phyloP scores from a whole-genome alignment of 2,797 vertebrate genomes.

The Perodicticus potto region DNA sequence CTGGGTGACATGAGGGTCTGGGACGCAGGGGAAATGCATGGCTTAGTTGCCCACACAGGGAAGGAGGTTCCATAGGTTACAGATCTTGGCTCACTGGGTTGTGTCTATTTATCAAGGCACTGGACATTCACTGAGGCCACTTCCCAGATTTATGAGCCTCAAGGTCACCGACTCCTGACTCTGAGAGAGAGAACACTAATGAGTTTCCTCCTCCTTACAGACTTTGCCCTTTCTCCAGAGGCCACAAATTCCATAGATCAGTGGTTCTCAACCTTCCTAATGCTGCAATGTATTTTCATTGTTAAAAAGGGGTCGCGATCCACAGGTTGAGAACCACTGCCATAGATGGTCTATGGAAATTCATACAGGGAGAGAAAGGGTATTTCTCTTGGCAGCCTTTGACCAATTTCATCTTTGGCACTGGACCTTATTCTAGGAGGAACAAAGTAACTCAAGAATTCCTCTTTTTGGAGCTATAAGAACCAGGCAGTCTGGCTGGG shows the following conservation, averaged over 20 bases:
- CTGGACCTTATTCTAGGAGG: neutral
- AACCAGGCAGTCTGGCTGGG: neutral
- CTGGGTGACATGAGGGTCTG: neutral
- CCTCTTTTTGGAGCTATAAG: neutral
- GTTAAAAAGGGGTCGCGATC: too few relatives aligned
- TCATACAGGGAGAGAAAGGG: neutral
- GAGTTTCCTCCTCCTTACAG: slow-evolving; percentile 2
- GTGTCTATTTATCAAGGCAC: neutral
- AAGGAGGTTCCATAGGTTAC: neutral
- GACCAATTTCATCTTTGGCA: neutral
- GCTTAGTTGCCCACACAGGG: neutral
- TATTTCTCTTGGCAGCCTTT: neutral
- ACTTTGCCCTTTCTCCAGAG: neutral
- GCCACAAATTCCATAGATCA: neutral
- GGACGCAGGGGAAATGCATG: neutral
- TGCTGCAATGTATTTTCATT: too few relatives aligned
- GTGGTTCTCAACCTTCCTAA: too few relatives aligned
- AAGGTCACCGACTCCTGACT: neutral
- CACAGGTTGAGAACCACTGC: neutral
- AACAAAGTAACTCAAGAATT: neutral
- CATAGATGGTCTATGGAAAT: neutral
- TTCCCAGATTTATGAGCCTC: slow-evolving; percentile 47
- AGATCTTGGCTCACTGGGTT: neutral
- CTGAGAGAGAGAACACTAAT: neutral
- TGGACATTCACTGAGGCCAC: neutral